phyloP scores from a whole-genome alignment of 2,113 vertebrate species.

The Dasyornis broadbenti region DNA sequence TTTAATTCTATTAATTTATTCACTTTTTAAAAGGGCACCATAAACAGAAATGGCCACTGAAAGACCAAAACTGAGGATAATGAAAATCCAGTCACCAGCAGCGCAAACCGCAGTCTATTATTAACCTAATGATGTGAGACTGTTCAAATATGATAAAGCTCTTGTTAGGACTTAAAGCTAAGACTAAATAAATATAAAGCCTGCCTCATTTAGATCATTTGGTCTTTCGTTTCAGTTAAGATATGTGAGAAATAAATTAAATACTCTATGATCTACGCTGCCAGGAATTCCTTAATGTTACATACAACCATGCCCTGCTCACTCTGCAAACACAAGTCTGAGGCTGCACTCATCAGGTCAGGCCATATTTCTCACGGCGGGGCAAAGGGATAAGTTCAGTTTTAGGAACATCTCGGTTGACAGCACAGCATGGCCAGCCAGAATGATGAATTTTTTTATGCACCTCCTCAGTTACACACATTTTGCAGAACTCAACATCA shows the following conservation, averaged over 20 bases:
- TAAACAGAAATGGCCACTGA: background rate
- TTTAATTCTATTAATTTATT: background rate
- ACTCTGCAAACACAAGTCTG: background rate
- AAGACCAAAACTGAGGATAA: background rate
- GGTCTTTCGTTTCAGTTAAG: background rate
- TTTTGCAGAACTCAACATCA: background rate
- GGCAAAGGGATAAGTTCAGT: background rate
- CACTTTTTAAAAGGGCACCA: background rate
- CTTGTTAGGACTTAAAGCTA: background rate
- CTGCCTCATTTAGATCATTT: background rate
- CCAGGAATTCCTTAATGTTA: background rate
- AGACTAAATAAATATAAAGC: background rate
- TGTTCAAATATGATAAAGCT: conserved; percentile 12
- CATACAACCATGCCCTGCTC: background rate
- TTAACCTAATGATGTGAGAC: background rate
- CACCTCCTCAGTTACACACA: background rate
- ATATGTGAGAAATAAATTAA: background rate
- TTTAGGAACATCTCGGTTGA: background rate
- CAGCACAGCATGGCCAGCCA: background rate
- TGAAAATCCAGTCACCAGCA: background rate
- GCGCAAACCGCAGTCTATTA: background rate
- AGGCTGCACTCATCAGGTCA: background rate
- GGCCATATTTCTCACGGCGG: background rate
- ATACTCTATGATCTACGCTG: background rate
- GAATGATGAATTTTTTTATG: background rate